Percentiles rank a stretch among this genome's conserved stretches.
Conservation (phyloP, 2,797 vertebrate species). For the Dromococcyx pavoninus region DNA sequence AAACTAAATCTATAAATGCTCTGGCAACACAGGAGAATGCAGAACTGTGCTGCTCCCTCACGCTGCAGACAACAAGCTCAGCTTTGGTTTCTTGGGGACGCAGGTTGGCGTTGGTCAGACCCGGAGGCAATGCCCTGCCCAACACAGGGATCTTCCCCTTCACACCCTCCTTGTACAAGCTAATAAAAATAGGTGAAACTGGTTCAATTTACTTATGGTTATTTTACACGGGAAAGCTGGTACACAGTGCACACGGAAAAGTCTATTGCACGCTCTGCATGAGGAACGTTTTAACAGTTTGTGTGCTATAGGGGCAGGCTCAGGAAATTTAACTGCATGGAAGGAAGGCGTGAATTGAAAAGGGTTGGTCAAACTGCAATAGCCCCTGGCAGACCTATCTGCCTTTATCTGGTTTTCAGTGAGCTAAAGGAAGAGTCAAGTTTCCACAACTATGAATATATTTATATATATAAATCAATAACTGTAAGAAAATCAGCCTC, state of each 20-base stretch:
- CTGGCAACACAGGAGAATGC: background rate
- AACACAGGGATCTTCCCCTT: background rate
- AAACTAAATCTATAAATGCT: background rate
- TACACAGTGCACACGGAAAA: background rate
- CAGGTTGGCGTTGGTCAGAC: background rate
- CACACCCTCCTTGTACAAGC: background rate
- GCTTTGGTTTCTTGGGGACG: background rate
- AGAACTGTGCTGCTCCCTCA: rapidly evolving
- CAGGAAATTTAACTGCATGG: background rate
- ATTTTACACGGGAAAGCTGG: background rate
- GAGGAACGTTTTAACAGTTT: background rate
- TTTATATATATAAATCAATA: background rate
- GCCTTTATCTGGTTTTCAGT: background rate
- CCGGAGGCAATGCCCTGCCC: background rate
- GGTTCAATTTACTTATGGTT: background rate
- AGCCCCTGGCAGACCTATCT: background rate
- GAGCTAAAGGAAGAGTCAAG: background rate
- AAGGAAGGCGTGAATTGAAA: background rate
- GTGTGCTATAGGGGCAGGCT: background rate
- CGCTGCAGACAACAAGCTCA: background rate
- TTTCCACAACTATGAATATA: background rate
- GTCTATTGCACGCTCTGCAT: background rate
- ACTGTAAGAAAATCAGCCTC: background rate
- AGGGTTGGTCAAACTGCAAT: background rate
- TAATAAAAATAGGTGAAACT: background rate